A percentile compares a stretch with the other conserved stretches of the same genome.
These are phyloP conservation scores for Sialis lutaria DNA, from an alignment of 2,888 invertebrate genomes.

Conservation along the genomic window DNA sequence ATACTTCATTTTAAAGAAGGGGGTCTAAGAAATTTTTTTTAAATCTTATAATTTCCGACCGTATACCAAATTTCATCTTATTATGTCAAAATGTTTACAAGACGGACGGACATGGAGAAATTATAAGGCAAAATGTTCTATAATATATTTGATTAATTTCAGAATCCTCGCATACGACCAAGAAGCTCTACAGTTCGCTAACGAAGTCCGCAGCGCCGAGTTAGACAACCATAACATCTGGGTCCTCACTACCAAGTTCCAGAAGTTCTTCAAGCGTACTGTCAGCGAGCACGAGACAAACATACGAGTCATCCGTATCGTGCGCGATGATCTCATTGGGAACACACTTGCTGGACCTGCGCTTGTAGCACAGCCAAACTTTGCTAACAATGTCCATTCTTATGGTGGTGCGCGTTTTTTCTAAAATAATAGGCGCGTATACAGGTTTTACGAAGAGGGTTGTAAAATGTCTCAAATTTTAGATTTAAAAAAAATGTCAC, in stretches of 20 bases:
- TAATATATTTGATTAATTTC: no score
- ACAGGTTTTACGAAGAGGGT: no score
- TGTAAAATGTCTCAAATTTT: no score
- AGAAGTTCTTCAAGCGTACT: conserved; percentile 57
- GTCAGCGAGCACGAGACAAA: conserved; percentile 52
- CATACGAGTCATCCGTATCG: conserved; percentile 49
- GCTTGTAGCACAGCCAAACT: conserved; percentile 18
- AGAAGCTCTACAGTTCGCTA: conserved; percentile 57
- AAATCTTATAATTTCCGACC: no score
- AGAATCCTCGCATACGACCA: conserved; percentile 57
- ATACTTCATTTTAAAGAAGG: no score
- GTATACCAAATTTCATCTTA: no score
- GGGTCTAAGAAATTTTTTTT: no score
- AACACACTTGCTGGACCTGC: conserved; percentile 20
- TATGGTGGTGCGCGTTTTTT: neutral
- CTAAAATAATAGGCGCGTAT: neutral
- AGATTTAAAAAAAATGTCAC: no score
- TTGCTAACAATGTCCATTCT: neutral
- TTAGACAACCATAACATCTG: conserved; percentile 56
- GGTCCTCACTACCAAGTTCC: conserved; percentile 58
- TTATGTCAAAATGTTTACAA: no score
- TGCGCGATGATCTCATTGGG: conserved; percentile 17
- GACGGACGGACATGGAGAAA: no score
- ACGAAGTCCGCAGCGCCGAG: conserved; percentile 51
- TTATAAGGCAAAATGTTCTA: no score